These are phyloP conservation scores for Ceratina australensis DNA, from an alignment of 1,140 invertebrate genomes.

Conservation along the genomic window DNA sequence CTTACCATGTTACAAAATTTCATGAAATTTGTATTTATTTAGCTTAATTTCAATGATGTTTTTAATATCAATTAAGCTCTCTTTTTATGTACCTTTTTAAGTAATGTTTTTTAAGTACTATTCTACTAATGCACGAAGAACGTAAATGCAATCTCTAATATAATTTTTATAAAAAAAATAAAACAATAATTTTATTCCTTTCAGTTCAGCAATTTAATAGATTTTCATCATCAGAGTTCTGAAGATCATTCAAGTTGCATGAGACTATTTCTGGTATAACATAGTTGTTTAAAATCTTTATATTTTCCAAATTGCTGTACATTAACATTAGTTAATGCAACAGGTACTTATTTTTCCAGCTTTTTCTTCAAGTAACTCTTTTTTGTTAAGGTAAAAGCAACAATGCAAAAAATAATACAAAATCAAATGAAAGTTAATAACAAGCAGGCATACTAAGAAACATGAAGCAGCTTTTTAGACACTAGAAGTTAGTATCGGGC, in stretches of 20 bases:
- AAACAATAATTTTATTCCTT: conserved; percentile 35
- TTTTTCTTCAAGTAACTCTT: background rate
- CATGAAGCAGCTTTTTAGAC: conserved; percentile 37
- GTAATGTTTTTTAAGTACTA: background rate
- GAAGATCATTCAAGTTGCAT: no score
- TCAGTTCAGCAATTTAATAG: conserved; percentile 60
- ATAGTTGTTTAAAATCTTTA: no score
- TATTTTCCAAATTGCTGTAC: background rate
- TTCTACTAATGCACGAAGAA: conserved; percentile 8
- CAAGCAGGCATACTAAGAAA: conserved; percentile 46
- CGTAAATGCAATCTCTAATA: background rate
- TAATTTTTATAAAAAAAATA: conserved; percentile 8
- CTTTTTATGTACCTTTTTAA: background rate
- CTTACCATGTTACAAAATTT: conserved; percentile 17
- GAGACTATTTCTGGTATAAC: no score
- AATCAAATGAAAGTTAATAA: conserved; percentile 29
- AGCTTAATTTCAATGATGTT: background rate
- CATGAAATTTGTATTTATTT: background rate
- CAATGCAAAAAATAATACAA: conserved; percentile 8
- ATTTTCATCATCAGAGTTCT: background rate
- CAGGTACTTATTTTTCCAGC: background rate
- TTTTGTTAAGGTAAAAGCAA: conserved; percentile 28
- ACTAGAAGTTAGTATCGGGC: conserved; percentile 59
- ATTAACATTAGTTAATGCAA: background rate
- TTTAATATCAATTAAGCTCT: background rate